Evolutionary conservation across 2,888 invertebrate genomes (phyloP).

Genomic region (Dinocampus coccinellae): DNA sequence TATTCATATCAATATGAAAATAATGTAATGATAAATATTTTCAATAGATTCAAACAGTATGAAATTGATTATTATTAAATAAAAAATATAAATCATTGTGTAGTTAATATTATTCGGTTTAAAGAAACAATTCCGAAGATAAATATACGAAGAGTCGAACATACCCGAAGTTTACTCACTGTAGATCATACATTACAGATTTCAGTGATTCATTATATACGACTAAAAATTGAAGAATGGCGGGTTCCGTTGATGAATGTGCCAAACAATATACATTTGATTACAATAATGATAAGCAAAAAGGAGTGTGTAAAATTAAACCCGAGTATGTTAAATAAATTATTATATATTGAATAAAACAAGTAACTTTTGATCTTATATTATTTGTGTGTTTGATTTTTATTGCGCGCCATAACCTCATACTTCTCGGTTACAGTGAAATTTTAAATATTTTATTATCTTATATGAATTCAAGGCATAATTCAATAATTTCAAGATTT

Average conservation of each 20-base stretch:
- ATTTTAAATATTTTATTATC: too few relatives aligned
- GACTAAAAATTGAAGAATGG: slow-evolving; percentile 45
- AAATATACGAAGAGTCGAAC: too few relatives aligned
- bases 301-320: slow-evolving; percentile 70
- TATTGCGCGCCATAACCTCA: background rate
- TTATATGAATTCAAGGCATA: too few relatives aligned
- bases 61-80: too few relatives aligned
- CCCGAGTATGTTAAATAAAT: slow-evolving; percentile 65
- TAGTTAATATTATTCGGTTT: too few relatives aligned
- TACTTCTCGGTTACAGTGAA: background rate
- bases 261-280: slow-evolving; percentile 49
- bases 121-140: too few relatives aligned
- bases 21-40: too few relatives aligned
- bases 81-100: too few relatives aligned
- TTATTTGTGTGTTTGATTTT: background rate
- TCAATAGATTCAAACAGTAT: too few relatives aligned
- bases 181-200: background rate
- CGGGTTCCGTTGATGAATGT: slow-evolving; percentile 49
- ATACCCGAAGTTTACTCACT: background rate
- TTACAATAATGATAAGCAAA: slow-evolving; percentile 57
- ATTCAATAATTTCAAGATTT: too few relatives aligned
- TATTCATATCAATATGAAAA: too few relatives aligned
- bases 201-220: background rate
- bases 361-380: slow-evolving; percentile 20
- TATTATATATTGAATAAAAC: background rate